Evolutionary conservation across 2,113 vertebrate species (phyloP), one percentile per base, ranked within the genome.

Genomic region (Antechinus flavipes): DNA sequence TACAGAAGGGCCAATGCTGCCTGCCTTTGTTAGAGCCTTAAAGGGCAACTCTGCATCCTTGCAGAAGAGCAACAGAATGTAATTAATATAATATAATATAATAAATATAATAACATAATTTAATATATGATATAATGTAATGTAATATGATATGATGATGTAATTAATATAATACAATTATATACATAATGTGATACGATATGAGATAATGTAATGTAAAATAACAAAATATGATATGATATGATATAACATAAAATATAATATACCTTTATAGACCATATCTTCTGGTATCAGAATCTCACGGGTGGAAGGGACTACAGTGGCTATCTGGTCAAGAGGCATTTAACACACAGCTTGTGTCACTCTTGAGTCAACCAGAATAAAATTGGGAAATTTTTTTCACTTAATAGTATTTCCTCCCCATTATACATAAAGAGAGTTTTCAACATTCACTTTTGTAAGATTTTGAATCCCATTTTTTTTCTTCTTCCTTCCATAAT

Each of bases 11-110:
- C 14, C 61, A 76, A n/a, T 14, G 16, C 16, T 76, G 30, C 4
- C 61, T n/a, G 68, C 92, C 95, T 92, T 97, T 90, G n/a, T 94
- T 56, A 98, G 91, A 98, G 97, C 98, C 98, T 93, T 98, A 35
- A 54, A 99, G 98, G 92, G 92, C 91, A 98, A 93, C 90, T 99
- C 99, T 0, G 99, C 99, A 97, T 99, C 99, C 97, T 99, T 99
- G 42, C 99, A 98, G 99, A 98, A 0, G 99, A 99, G 1, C 99
- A 99, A 0, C 99, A 99, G 89, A 99, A 35, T 30, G 1, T 35
- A 27, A 61, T 8, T 14, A 27, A 61, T 25, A 26, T 3, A 25
- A 76, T 19, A 30, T 6, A 1, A 61, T 16, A 61, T 24, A 2
- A 58, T 49, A 3, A 99, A 30, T 27, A 12, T 30, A 61, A 61